A percentile compares a stretch with the other conserved stretches of the same genome.
Evolutionary conservation across 1,140 invertebrate species (phyloP).

Genomic region (Drosophila punjabiensis): DNA sequence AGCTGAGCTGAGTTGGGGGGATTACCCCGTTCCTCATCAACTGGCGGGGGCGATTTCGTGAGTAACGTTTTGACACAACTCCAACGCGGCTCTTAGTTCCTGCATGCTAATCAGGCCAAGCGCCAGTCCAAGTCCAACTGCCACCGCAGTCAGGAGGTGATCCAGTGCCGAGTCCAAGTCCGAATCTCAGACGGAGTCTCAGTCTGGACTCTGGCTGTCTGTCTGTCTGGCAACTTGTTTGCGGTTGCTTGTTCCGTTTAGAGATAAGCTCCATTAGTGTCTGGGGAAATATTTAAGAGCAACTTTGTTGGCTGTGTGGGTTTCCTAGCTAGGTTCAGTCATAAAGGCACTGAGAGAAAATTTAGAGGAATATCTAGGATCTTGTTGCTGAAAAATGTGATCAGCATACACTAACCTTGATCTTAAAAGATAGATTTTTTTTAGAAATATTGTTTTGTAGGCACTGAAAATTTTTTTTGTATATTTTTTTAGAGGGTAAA

Average conservation of each 20-base stretch:
- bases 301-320: constrained; percentile 48
- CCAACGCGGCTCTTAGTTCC: constrained; percentile 55
- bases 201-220: constrained; percentile 27
- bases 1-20: background rate
- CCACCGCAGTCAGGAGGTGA: constrained; percentile 11
- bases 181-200: constrained; percentile 22
- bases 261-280: constrained; percentile 85
- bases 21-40: background rate
- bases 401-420: too few relatives aligned
- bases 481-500: too few relatives aligned
- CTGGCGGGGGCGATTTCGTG: constrained; percentile 60
- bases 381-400: background rate
- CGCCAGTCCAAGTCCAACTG: constrained; percentile 66
- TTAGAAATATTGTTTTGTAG: too few relatives aligned
- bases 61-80: constrained; percentile 71
- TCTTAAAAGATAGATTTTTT: too few relatives aligned
- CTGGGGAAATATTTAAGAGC: constrained; percentile 83
- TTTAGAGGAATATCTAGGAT: background rate
- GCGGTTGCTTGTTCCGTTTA: constrained; percentile 85
- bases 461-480: too few relatives aligned
- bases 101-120: constrained; percentile 78
- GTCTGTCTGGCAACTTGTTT: constrained; percentile 64
- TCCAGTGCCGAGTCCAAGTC: background rate
- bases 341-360: constrained; percentile 33
- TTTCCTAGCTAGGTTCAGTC: constrained; percentile 26